Evolutionary conservation across 2,113 vertebrate species (phyloP), one percentile per base, ranked within the genome.

Genomic region (Oncorhynchus keta): DNA sequence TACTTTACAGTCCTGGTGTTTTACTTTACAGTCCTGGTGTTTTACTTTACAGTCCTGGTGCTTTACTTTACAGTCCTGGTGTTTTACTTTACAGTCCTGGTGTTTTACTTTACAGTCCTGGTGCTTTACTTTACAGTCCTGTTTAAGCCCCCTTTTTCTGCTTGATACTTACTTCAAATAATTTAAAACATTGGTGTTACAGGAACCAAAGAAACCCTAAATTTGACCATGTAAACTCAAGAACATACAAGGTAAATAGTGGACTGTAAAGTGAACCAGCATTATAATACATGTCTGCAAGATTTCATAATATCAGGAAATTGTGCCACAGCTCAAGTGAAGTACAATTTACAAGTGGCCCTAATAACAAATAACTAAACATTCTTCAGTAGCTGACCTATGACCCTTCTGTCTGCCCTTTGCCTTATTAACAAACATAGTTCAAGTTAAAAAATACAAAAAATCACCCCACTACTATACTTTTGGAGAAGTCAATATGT

Each of bases 401-500:
- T 77, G 20, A 77, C 30, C 45, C 28, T 75, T 77, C 18, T 75
- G 16, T 30, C 69, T 61, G 68, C 20, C 67, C 68, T 51, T 49
- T 24, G 32, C 8, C 72, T 70, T 73, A 24, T 70, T 73, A 24
- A 26, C 24, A 57, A 35, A 59, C 64, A 16, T 74, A 55, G 48
- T 39, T 74, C 78, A 76, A 39, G 72, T 73, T 70, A 49, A 49
- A 35, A 76, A 75, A 77, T 48, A 83, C 64, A 76, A 1, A 1
- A 82, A 82, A 5, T 39, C 18, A 62, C 39, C 32, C 51, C 59
- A 65, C 35, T 32, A 65, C 20, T 66, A 55, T 70, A 77, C 51
- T 79, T 74, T 61, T n/a, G 81, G 11, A 84, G 70, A 86, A 87
- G 75, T 81, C 73, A 68, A 76, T 57, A 78, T 72, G 76, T 49